phyloP scores from a whole-genome alignment of 2,797 vertebrate species.

The Rhinoraja longicauda region DNA sequence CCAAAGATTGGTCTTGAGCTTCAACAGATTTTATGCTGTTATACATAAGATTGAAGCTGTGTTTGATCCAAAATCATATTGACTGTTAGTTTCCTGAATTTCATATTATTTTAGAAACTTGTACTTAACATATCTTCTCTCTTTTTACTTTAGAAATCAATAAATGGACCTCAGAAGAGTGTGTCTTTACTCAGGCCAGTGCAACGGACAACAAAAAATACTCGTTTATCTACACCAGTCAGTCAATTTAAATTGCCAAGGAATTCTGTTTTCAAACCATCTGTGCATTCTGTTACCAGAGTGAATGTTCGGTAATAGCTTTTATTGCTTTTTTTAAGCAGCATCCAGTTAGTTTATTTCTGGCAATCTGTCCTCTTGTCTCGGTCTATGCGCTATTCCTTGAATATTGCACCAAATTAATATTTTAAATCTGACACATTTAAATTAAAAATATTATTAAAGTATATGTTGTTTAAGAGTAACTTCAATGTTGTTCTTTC shows the following conservation, averaged over 20 bases:
- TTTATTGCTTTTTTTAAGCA: not conserved
- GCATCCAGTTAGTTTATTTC: not conserved
- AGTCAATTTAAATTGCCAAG: conserved; percentile 49
- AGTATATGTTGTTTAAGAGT: not conserved
- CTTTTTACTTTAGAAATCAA: conserved; percentile 50
- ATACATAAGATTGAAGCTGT: not conserved
- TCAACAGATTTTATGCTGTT: not conserved
- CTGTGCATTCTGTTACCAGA: conserved; percentile 68
- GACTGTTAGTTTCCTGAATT: not conserved
- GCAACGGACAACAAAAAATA: conserved; percentile 46
- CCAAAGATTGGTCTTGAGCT: not conserved
- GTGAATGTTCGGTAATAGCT: conserved; percentile 79
- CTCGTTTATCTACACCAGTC: conserved; percentile 45
- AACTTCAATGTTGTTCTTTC: not conserved
- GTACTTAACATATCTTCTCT: conserved; percentile 6
- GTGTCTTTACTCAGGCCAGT: conserved; percentile 65
- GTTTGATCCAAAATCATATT: not conserved
- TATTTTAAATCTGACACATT: not conserved
- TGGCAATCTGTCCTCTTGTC: not conserved
- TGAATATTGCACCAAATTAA: not conserved
- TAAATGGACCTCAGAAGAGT: conserved; percentile 40
- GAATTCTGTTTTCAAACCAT: conserved; percentile 56
- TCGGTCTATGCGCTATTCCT: not conserved
- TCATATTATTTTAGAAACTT: not conserved
- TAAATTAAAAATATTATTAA: not conserved